phyloP scores from a whole-genome alignment of 2,113 vertebrate genomes.

The Baryphthengus martii region DNA sequence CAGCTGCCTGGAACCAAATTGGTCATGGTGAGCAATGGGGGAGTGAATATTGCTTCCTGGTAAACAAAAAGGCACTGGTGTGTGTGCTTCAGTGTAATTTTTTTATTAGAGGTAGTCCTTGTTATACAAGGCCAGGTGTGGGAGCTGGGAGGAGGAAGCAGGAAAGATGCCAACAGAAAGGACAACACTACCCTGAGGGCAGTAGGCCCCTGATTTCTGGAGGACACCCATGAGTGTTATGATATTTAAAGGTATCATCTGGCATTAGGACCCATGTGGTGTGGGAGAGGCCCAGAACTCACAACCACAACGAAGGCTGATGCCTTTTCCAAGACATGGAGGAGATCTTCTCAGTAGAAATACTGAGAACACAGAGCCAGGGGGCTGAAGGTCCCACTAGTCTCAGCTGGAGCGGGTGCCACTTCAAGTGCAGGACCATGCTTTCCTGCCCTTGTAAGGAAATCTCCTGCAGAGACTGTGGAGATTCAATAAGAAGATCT shows the following conservation, averaged over 20 bases:
- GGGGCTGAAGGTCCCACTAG: neutral
- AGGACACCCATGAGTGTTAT: neutral
- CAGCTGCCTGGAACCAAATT: neutral
- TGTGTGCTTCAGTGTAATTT: rapidly evolving
- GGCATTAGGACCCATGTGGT: neutral
- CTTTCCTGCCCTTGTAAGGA: neutral
- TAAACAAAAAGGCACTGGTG: neutral
- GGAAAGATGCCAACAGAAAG: neutral
- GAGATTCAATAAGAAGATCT: neutral
- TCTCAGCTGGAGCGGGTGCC: neutral
- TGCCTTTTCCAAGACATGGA: neutral
- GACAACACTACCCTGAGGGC: neutral
- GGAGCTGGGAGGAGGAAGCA: neutral
- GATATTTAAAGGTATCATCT: neutral
- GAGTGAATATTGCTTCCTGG: neutral
- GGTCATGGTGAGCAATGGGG: neutral
- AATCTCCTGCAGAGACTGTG: neutral
- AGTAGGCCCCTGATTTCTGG: neutral
- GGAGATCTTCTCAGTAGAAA: neutral
- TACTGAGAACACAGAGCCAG: neutral
- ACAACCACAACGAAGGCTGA: neutral
- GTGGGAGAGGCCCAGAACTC: neutral
- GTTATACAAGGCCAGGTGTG: neutral
- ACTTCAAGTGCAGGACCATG: rapidly evolving
- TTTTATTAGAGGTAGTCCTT: neutral